A percentile compares a stretch with the other conserved stretches of the same genome.
Evolutionary conservation across 2,888 invertebrate genomes (phyloP).

Genomic region (Yponomeuta plumbellus): DNA sequence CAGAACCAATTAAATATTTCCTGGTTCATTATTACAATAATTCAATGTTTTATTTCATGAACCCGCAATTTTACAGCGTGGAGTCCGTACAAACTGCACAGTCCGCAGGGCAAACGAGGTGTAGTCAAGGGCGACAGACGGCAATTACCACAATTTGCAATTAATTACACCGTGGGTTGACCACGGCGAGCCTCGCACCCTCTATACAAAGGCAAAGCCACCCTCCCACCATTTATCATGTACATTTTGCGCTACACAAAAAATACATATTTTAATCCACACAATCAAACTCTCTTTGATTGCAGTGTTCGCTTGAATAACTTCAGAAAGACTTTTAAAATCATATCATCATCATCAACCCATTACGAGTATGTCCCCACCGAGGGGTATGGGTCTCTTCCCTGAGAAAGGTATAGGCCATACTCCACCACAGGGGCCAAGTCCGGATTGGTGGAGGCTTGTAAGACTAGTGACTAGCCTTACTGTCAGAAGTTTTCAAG

Average conservation of each 20-base stretch:
- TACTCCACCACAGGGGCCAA: no score
- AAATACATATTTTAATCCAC: background rate
- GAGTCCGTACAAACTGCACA: background rate
- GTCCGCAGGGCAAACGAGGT: background rate
- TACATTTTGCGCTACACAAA: background rate
- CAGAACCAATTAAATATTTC: no score
- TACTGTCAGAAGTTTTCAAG: no score
- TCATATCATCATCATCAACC: no score
- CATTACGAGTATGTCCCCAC: no score
- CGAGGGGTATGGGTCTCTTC: no score
- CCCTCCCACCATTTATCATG: background rate
- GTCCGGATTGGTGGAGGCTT: no score
- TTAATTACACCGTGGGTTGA: constrained; percentile 47
- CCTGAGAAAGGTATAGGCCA: no score
- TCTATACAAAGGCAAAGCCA: background rate
- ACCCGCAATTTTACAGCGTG: background rate
- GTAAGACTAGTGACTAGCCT: no score
- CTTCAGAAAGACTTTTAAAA: background rate
- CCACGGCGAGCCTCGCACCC: constrained; percentile 31
- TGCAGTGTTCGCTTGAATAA: background rate
- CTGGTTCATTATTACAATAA: background rate
- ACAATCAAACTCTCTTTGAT: background rate
- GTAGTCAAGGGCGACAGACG: constrained; percentile 24
- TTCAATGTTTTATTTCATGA: background rate
- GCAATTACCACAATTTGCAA: constrained; percentile 44